Percentiles rank a stretch among this genome's conserved stretches.
These are phyloP conservation scores for Halichoerus grypus DNA, from an alignment of 2,113 vertebrate genomes.

Conservation along the genomic window DNA sequence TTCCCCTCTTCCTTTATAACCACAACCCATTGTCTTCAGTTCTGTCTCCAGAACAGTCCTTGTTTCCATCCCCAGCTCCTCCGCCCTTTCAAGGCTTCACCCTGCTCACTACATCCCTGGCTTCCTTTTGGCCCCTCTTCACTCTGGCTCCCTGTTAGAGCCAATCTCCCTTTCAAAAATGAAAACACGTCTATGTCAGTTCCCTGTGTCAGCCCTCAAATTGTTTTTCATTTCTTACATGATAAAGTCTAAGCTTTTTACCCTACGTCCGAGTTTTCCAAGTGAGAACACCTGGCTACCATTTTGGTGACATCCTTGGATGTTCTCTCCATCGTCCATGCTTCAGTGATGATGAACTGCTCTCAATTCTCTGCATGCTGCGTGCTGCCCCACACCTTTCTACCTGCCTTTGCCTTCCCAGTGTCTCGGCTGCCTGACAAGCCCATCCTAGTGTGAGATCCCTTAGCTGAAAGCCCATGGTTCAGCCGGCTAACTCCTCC, in stretches of 20 bases:
- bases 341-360: background rate
- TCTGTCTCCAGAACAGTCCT: no score
- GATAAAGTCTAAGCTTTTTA: background rate
- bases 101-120: accelerated
- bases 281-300: background rate
- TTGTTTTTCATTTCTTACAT: background rate
- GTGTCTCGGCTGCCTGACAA: background rate
- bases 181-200: background rate
- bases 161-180: background rate
- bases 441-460: accelerated
- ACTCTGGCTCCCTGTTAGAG: background rate
- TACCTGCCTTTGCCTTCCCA: background rate
- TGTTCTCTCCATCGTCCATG: accelerated
- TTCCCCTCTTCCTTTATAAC: accelerated
- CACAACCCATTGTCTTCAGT: accelerated
- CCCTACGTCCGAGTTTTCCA: background rate
- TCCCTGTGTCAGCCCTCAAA: background rate
- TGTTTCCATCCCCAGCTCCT: no score
- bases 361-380: background rate
- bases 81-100: background rate
- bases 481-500: background rate
- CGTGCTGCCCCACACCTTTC: accelerated
- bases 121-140: background rate
- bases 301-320: background rate
- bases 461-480: accelerated